These are phyloP conservation scores for Yponomeuta cagnagella DNA, from an alignment of 2,888 invertebrate species.

Conservation along the genomic window DNA sequence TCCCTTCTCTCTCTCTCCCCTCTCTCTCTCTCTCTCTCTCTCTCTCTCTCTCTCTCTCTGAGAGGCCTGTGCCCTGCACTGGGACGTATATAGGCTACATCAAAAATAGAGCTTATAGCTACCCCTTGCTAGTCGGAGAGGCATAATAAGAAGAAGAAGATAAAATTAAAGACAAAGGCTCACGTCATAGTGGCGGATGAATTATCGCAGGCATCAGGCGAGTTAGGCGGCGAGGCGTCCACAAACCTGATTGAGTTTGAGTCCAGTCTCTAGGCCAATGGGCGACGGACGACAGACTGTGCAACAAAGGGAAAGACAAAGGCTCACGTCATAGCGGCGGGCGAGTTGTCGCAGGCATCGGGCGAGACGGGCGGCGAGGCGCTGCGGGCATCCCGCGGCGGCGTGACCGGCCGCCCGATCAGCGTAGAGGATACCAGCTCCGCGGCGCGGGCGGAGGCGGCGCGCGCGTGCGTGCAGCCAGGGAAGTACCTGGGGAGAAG, in stretches of 20 bases:
- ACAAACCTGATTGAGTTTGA: conserved; percentile 65
- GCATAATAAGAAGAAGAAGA: too few species aligned
- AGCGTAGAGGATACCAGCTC: conserved; percentile 26
- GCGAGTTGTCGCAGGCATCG: conserved; percentile 4
- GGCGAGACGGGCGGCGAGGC: not conserved
- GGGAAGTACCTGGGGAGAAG: conserved; percentile 48
- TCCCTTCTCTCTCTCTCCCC: too few species aligned
- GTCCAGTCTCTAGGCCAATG: not conserved
- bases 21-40: too few species aligned
- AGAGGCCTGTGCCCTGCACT: too few species aligned
- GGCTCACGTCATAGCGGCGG: not conserved
- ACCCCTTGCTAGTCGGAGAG: too few species aligned
- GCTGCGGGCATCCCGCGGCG: conserved; percentile 20
- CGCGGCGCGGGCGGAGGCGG: conserved; percentile 39
- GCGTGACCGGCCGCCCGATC: conserved; percentile 23
- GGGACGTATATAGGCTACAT: too few species aligned
- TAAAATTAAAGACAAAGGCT: not conserved
- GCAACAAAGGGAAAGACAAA: not conserved
- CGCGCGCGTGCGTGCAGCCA: conserved; percentile 54
- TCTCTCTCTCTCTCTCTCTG: too few species aligned
- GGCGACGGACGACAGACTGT: not conserved
- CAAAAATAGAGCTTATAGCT: too few species aligned
- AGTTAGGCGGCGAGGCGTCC: not conserved
- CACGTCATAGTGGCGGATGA: not conserved
- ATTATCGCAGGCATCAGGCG: not conserved